Percentiles rank a stretch among this genome's conserved stretches.
Evolutionary conservation across 2,113 vertebrate genomes (phyloP).

Genomic region (Sus scrofa): DNA sequence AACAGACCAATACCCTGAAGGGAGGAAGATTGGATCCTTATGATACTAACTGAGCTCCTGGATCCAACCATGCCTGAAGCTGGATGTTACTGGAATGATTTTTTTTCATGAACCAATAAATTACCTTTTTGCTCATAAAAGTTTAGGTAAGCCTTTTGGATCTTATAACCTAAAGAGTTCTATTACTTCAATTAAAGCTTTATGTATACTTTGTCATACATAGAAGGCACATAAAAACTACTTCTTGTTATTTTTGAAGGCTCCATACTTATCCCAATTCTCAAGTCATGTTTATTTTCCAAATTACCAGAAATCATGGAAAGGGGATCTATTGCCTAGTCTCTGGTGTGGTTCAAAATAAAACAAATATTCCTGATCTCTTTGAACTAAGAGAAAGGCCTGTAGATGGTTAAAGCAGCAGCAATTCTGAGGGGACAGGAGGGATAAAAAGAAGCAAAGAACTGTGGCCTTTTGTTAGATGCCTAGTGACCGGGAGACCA

Average conservation of each 20-base stretch:
- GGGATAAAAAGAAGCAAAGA: neutral
- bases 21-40: neutral
- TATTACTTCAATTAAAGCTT: neutral
- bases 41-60: neutral
- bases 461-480: neutral
- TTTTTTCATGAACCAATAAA: neutral
- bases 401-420: neutral
- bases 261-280: neutral
- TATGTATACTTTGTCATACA: neutral
- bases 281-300: neutral
- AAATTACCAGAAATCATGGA: neutral
- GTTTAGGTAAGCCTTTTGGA: neutral
- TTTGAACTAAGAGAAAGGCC: neutral
- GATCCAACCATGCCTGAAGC: neutral
- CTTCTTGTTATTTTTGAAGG: neutral
- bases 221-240: neutral
- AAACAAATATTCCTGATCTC: neutral
- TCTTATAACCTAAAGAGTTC: neutral
- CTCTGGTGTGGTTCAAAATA: neutral
- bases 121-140: neutral
- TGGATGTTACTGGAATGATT: neutral
- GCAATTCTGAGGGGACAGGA: neutral
- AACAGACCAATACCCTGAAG: neutral
- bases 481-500: neutral
- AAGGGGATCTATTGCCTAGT: neutral